Evolutionary conservation across 2,888 invertebrate genomes (phyloP), one percentile per base, ranked within the genome.

Genomic region (Pseudococcus viburni): DNA sequence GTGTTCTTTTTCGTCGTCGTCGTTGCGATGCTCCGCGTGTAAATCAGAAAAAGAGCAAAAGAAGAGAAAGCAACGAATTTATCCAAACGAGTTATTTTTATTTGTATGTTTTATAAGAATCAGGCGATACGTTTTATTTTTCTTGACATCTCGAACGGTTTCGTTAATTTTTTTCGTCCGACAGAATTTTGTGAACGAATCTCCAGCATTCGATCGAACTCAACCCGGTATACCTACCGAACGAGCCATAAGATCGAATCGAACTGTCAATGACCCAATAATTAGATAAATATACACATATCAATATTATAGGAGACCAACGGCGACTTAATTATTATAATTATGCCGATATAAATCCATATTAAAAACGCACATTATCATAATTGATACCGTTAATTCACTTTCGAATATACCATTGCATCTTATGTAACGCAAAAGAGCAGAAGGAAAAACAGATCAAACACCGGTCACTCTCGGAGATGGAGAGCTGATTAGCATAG

Each of bases 331-430:
- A 80, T 80, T 42, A 80, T 80, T 80, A 42, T 80, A 80, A 80
- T 80, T 80, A 80, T 80, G 59, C 26, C 80, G 80, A 80, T 80
- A 80, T 80, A 80, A 80, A 80, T 80, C 80, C 42, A 80, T 80
- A 80, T 42, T 80, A 80, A 80, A 80, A 39, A 46, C 17, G 42
- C 42, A 46, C 42, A 80, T 80, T 80, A 80, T 80, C 80, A 80
- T 80, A 80, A 80, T 80, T 80, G 80, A 80, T 80, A 80, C 80
- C 80, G 42, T 80, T 80, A 80, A 80, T 80, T 80, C 80, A 80
- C 80, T 80, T 80, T 80, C 80, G 80, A 80, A 80, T 59, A 59
- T 59, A 59, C 59, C 9, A 39, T 80, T 19, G 80, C 19, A 12
- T 59, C 17, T 42, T 80, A 80, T 15, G 80, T 80, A 80, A 73